These are phyloP conservation scores for Cryptus armator DNA, from an alignment of 2,888 invertebrate species.

Conservation along the genomic window DNA sequence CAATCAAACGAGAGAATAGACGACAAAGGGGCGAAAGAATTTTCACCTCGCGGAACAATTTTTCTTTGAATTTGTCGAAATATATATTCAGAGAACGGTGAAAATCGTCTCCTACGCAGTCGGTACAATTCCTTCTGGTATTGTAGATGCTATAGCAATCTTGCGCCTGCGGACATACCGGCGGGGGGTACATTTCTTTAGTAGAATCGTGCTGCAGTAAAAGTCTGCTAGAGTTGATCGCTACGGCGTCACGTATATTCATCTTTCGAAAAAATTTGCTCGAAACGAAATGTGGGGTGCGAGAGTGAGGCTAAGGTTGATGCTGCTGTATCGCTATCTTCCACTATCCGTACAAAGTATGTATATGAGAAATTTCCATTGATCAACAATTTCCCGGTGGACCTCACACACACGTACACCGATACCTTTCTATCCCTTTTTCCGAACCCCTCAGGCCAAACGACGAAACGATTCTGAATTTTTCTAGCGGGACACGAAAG, in stretches of 20 bases:
- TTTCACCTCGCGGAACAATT: background rate
- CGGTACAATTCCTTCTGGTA: background rate
- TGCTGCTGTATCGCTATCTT: background rate
- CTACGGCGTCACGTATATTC: too few species aligned
- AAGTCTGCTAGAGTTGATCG: too few species aligned
- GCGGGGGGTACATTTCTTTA: too few species aligned
- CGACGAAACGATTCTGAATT: constrained; percentile 19
- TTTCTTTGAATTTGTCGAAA: constrained; percentile 6
- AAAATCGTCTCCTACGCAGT: background rate
- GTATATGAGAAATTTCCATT: constrained; percentile 65
- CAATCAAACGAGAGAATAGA: too few species aligned
- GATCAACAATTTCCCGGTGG: constrained; percentile 75
- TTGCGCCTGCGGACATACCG: background rate
- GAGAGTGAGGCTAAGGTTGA: background rate
- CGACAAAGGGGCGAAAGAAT: background rate
- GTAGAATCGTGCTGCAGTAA: too few species aligned
- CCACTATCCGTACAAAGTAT: constrained; percentile 3
- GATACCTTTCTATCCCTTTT: constrained; percentile 43
- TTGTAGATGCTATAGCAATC: background rate
- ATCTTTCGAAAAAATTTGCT: constrained; percentile 17
- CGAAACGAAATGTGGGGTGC: background rate
- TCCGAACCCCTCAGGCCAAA: constrained; percentile 8
- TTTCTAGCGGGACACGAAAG: constrained; percentile 13
- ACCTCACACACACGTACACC: constrained; percentile 38
- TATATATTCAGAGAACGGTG: background rate